Base-by-base conservation (phyloP, 64 coral and sea anemone species). In the Montipora sp. region DNA sequence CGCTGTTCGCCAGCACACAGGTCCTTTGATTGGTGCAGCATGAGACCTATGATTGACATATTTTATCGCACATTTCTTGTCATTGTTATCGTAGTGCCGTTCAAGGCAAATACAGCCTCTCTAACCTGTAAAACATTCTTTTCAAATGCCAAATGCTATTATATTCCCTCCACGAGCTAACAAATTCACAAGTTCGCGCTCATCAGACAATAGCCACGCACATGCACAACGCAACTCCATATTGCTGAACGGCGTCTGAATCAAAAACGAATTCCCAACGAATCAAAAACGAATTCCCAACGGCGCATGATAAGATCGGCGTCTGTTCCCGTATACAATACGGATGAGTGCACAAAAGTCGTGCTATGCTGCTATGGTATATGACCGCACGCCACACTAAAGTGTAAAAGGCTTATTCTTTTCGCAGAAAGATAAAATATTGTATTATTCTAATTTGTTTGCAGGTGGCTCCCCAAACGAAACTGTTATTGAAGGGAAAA, bases 331-430 rank as follows among this genome's bases (percentile, higher is more conserved):
- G 36, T 36, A 36, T 36, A 36, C 36, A 2, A 36, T 36, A 36
- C 1, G 36, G 36, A 36, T 36, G 36, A 36, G 36, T 36, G 36
- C 36, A 36, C 36, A 36, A 36, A 36, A 36, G 36, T 2, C 36
- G 36, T 36, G 36, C 36, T 36, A 36, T 36, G 2, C 36, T 36
- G 2, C 36, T 36, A 36, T 36, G 36, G 36, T 36, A 36, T 36
- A 36, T 36, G 71, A 27, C 71, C 20, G 21, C 71, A 10, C 71
- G 9, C 71, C 71, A 74, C 71, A 74, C 71, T 8, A 74, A 74
- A 74, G 71, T 74, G 71, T 74, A 74, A 74, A 74, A 74, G 71
- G 71, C 71, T 74, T n/a, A 74, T 74, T 74, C 24, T 74, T 74
- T 74, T 74, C 18, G 22, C 71, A 74, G 4, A 74, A 74, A 74